Evolutionary conservation across 2,888 invertebrate genomes (phyloP), one percentile per base, ranked within the genome.

Genomic region (Apoderus coryli): DNA sequence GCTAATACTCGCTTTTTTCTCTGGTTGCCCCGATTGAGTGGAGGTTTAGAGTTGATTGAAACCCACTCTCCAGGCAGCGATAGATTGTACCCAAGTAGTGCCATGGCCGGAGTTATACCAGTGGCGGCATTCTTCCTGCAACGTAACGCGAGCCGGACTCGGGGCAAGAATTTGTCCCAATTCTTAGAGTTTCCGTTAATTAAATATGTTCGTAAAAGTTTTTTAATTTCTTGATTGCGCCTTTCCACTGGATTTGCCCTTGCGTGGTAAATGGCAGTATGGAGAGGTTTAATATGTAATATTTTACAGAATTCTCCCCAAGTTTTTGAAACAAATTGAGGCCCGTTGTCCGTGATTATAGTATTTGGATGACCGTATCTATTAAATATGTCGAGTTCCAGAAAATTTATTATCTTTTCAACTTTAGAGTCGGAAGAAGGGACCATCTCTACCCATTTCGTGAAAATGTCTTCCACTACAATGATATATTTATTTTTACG

Each of bases 191-290:
- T 10, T 14, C 5, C 10, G 5, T 10, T 16, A 11, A 24, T 9
- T 3, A 45, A 31, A 3, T 27, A 31, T 1, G 39, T 22, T 3
- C 42, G 37, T 0, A 47, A 29, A 1, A 40, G 40, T 29, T 42
- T 41, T 19, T 46, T 47, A 4, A 46, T 35, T 12, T 43, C 43
- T 14, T 44, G 45, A 19, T 43, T 44, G 3, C 41, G 31, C n/a
- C 44, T 14, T 29, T 48, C 40, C 2, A 36, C 36, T 5, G 42
- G 40, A 19, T 44, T 45, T 3, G 43, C 44, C 9, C 32, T 35
- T 2, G 44, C 39, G 19, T 46, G 45, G 15, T 48, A 44, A 1
- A 35, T 34, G 1, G 45, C 30, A 0, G 42, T 47, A 1, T 36
- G 35, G 37, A 37, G 41, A 1, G 22, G 12, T 5, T 29, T 14